Conservation (phyloP, 2,797 vertebrate species). For the Poecilia velifera region DNA sequence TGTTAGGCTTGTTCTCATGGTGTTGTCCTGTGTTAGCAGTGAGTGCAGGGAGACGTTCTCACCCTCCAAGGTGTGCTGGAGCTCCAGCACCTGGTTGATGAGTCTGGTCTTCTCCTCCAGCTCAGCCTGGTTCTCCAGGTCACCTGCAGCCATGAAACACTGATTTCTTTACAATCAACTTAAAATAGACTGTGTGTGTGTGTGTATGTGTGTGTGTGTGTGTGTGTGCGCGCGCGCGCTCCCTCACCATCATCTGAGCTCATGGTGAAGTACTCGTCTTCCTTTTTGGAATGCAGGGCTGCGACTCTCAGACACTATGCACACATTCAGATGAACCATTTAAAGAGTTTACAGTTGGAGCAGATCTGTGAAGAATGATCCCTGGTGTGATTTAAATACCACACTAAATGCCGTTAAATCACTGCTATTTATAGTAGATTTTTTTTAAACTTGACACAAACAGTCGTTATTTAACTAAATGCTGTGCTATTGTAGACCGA, state of each 20-base stretch:
- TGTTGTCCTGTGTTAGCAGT: background rate
- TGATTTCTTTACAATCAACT: background rate
- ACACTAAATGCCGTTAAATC: background rate
- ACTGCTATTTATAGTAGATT: background rate
- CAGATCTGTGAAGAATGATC: background rate
- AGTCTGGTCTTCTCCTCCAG: constrained; percentile 97
- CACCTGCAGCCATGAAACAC: constrained; percentile 74
- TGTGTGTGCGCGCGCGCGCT: background rate
- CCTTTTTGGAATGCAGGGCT: constrained; percentile 68
- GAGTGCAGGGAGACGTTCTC: background rate
- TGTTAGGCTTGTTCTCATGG: no score
- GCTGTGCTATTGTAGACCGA: background rate
- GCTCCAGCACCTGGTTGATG: constrained; percentile 98
- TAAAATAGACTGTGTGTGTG: background rate
- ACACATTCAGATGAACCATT: background rate
- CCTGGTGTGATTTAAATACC: background rate
- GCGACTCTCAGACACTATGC: constrained; percentile 26
- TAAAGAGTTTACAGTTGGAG: background rate
- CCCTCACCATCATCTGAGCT: constrained; percentile 92
- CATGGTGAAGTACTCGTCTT: constrained; percentile 81
- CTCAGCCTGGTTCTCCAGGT: constrained; percentile 97
- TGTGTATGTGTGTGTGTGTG: background rate
- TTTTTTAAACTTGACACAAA: background rate
- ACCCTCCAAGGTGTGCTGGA: constrained; percentile 99
- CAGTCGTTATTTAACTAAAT: background rate